These are phyloP conservation scores for Sebastes fasciatus DNA, from an alignment of 2,113 vertebrate species.

Conservation along the genomic window DNA sequence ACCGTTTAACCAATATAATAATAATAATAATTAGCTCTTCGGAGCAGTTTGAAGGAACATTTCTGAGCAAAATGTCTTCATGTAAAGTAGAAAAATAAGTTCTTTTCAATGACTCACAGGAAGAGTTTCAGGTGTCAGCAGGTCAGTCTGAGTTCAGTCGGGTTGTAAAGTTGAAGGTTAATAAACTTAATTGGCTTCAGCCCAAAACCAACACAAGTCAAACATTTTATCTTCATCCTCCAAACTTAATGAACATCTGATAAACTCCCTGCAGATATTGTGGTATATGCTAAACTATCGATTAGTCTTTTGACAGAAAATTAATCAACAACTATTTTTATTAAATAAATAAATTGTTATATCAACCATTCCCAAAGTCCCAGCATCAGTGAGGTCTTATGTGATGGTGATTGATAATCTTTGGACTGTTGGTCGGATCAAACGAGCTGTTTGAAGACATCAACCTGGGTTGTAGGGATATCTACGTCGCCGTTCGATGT, in stretches of 20 bases:
- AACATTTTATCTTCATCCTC: not conserved
- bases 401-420: too few species aligned
- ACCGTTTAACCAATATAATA: not conserved
- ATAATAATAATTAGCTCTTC: not conserved
- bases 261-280: not conserved
- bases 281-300: not conserved
- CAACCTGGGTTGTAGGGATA: too few species aligned
- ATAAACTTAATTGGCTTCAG: conserved; percentile 25
- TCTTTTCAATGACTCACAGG: not conserved
- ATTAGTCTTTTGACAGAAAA: not conserved
- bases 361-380: not conserved
- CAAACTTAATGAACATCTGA: not conserved
- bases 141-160: not conserved
- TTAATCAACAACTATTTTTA: not conserved
- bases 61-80: not conserved
- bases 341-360: not conserved
- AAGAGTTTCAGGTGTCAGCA: not conserved
- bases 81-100: not conserved
- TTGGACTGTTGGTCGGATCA: not conserved
- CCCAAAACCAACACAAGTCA: not conserved
- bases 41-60: not conserved
- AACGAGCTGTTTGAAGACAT: too few species aligned
- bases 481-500: too few species aligned
- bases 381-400: too few species aligned
- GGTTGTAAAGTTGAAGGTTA: not conserved